A percentile compares a stretch with the other conserved stretches of the same genome.
Conservation (phyloP, 2,888 invertebrate genomes). For the Amphipoea lucens region DNA sequence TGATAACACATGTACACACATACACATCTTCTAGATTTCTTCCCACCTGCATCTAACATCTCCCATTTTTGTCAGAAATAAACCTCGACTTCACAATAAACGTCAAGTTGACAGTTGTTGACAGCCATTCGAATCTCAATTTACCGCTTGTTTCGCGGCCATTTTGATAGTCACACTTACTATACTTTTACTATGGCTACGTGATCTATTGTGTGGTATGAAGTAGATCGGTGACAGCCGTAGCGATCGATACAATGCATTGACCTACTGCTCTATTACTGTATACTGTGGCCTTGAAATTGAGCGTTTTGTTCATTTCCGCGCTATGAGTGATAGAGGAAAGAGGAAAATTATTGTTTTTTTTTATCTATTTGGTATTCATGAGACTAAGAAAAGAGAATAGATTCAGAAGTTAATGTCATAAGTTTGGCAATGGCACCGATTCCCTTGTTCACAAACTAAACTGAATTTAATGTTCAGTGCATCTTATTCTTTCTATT, state of each 20-base stretch:
- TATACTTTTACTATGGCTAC: constrained; percentile 43
- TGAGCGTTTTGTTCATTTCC: constrained; percentile 1
- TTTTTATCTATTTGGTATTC: neutral
- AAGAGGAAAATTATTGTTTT: neutral
- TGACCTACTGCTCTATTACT: constrained; percentile 49
- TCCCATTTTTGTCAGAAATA: constrained; percentile 6
- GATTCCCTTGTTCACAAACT: too few relatives aligned
- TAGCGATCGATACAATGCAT: constrained; percentile 40
- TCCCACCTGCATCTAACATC: neutral
- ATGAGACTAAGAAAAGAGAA: neutral
- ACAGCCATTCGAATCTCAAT: constrained; percentile 14
- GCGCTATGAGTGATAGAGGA: neutral
- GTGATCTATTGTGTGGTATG: constrained; percentile 42
- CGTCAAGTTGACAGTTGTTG: constrained; percentile 29
- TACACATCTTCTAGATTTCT: neutral
- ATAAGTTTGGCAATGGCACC: neutral
- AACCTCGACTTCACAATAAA: constrained; percentile 5
- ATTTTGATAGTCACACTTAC: constrained; percentile 20
- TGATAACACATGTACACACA: neutral
- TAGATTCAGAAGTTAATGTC: neutral
- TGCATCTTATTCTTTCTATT: too few relatives aligned
- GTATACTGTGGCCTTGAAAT: constrained; percentile 51
- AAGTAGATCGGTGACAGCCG: constrained; percentile 53
- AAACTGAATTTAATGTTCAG: too few relatives aligned
- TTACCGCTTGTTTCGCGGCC: constrained; percentile 42